Base-by-base conservation (phyloP, 1,140 invertebrate genomes). In the Drosophila obscura region DNA sequence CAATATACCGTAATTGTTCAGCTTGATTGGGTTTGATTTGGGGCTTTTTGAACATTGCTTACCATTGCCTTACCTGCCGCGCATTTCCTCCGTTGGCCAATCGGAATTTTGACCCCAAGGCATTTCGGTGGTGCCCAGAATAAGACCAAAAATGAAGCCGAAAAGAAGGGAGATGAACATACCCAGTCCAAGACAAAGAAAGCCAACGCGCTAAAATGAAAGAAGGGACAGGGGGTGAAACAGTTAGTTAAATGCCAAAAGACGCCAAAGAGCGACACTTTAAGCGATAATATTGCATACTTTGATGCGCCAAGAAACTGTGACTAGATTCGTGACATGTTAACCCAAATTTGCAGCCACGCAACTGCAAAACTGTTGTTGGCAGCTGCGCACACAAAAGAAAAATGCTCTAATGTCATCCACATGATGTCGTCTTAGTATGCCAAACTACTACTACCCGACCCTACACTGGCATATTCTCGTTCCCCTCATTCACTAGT, bases 21-120 rank as follows among this genome's bases (percentile, higher is more conserved):
- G 26, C 52, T 46, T 81, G 72, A 87, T 78, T 72, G 74, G 72
- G 69, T 28, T 66, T 73, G 61, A 62, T 59, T 61, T 52, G 68
- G 50, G 60, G 28, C 28, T 53, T 55, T 43, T 57, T 41, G 35
- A n/a, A 22, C 19, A 8, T 41, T 49, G 9, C 71, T 87, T 15
- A 6, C n/a, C 24, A 22, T 24, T 5, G 8, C 11, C 64, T 69
- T 92, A 95, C 95, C 95, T 94, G 81, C 93, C 94, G 78, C 95
- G 94, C 96, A 97, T 97, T 92, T 97, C 96, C 61, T 94, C 93
- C 0, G 96, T 97, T 0, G 96, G 96, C 95, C 95, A 97, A 61
- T 95, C 94, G 11, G 94, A 94, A 67, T 94, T 95, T 31, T 88
- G 83, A 1, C 95, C 95, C 96, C 96, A 97, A 2, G 95, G 95